Base-by-base conservation (phyloP, 2,888 invertebrate genomes). In the Watsonalla binaria region DNA sequence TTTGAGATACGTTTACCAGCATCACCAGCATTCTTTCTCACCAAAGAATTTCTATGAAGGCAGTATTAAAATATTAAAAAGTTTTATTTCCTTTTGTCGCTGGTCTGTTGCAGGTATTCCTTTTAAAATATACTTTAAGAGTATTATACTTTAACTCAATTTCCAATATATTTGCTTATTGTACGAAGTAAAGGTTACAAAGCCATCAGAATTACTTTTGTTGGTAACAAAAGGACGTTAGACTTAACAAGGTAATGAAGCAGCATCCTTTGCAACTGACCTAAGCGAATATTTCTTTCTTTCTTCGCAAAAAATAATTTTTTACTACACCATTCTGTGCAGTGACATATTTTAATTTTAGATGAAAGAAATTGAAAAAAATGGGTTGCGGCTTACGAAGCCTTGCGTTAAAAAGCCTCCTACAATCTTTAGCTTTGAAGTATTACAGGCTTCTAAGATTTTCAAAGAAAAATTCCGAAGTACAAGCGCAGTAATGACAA, bases 231-330 rank as follows among this genome's bases (percentile, higher is more conserved):
- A 68, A 63, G 65, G 70, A 74, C 71, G 68, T 70, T 68, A 66
- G 48, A 78, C 74, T 82, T 84, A 86, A 85, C 85, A 84, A 82
- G 82, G 84, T 84, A 81, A 84, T 72, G 73, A 74, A 76, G 68
- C 75, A 76, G 72, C 75, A 73, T 64, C 66, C 71, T 68, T 67
- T 71, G 74, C 80, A 67, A 75, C 72, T 78, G 80, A 79, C 78
- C 79, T 79, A 75, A 65, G 61, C 74, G 72, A 77, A 82, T 80
- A 84, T 86, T 83, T 81, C 80, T 84, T 82, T 84, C 78, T 79
- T 82, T 78, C 73, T 79, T 78, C 74, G 78, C 76, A 81, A 84
- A 80, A 77, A 74, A 71, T 66, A 67, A 70, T 76, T 75, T 76
- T 77, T 65, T 60, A 61, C 65, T 66, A 65, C 63, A 69, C 72